Evolutionary conservation across 2,888 invertebrate species (phyloP), one percentile per base, ranked within the genome.

Genomic region (Portevinia maculata): DNA sequence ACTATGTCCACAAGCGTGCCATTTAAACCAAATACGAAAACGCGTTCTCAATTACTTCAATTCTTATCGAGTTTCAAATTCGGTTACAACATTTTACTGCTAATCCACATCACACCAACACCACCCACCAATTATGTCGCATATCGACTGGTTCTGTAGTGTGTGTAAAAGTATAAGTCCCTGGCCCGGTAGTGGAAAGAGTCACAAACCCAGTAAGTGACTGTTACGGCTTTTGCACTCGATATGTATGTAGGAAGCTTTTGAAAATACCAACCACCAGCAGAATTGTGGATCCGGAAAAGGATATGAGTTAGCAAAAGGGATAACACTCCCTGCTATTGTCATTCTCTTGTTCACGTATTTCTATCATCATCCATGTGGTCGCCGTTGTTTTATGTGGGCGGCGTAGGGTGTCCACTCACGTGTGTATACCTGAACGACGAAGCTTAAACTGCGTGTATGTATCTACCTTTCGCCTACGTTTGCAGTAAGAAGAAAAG

Each of bases 241-340:
- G 44, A 44, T 15, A 17, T 5, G 9, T 11, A 11, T 3, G 11
- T 28, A 17, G 5, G 28, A 17, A 41, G 32, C 57, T 50, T 39
- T 75, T 21, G 44, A 75, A 81, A 65, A 52, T 30, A 30, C 32
- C 30, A 70, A 75, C 39, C 64, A 30, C 52, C 17, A 50, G 62
- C 52, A 48, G 53, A 75, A 81, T 65, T 57, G 59, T 52, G 50
- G 70, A 75, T 46, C 52, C 57, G 75, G 69, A 59, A 75, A 70
- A 34, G 70, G 69, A 74, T 75, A 64, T 64, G 75, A 81, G 75
- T 53, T 60, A 46, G 76, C 70, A 81, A 70, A 74, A 75, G 59
- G 64, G 57, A 75, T 70, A 65, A 59, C 50, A 46, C 52, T 70
- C 67, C 59, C 57, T 67, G 50, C 67, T 52, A 70, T 76, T 81